phyloP scores from a whole-genome alignment of 92 coral and sea anemone species.

The Isaurus tuberculatus region DNA sequence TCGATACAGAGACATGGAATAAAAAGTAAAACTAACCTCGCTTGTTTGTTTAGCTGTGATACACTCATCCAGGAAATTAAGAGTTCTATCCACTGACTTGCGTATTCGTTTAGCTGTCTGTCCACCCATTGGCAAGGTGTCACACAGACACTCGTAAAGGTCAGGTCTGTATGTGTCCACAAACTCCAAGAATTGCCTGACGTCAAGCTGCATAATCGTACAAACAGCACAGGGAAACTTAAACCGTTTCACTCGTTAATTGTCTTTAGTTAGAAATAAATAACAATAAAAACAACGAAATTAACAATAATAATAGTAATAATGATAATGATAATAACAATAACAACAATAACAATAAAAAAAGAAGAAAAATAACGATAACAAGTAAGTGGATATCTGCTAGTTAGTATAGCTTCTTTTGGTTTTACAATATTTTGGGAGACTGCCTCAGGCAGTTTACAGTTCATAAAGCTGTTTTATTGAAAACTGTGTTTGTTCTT shows the following conservation, averaged over 20 bases:
- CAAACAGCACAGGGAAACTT: neutral
- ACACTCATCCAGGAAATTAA: constrained; percentile 82
- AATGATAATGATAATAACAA: too few relatives aligned
- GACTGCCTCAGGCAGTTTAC: too few relatives aligned
- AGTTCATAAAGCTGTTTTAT: too few relatives aligned
- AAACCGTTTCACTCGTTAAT: neutral
- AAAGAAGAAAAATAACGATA: too few relatives aligned
- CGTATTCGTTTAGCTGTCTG: constrained; percentile 88
- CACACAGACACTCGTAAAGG: constrained; percentile 89
- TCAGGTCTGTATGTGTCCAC: constrained; percentile 76
- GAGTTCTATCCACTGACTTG: constrained; percentile 92
- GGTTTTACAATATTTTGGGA: too few relatives aligned
- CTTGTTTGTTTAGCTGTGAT: constrained; percentile 60
- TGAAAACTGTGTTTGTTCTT: too few relatives aligned
- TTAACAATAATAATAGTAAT: too few relatives aligned
- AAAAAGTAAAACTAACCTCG: constrained; percentile 43
- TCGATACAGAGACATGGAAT: too few relatives aligned
- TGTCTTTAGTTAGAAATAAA: neutral
- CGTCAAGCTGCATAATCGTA: constrained; percentile 67
- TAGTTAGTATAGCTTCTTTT: too few relatives aligned
- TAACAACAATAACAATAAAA: too few relatives aligned
- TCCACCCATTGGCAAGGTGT: constrained; percentile 76
- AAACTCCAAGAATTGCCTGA: constrained; percentile 67
- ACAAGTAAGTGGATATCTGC: too few relatives aligned
- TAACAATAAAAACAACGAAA: too few relatives aligned